Percentiles rank a stretch among this genome's conserved stretches.
These are phyloP conservation scores for Erythrolamprus reginae DNA, from an alignment of 2,113 vertebrate genomes.

Conservation along the genomic window DNA sequence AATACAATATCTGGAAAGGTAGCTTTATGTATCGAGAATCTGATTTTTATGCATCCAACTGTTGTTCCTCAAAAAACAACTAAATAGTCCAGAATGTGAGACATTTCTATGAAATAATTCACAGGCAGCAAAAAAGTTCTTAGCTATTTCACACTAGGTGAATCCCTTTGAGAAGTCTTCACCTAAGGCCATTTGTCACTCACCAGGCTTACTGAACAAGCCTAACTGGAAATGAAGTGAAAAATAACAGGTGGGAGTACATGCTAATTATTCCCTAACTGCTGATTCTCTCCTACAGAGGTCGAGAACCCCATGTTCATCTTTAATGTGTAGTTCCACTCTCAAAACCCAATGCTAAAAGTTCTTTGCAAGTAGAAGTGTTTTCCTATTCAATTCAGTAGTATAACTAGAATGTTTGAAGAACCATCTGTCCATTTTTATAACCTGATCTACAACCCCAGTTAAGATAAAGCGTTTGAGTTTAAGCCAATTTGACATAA, in stretches of 20 bases:
- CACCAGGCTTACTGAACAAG: neutral
- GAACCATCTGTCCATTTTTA: neutral
- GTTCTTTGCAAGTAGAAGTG: neutral
- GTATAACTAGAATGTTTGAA: neutral
- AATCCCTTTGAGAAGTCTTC: neutral
- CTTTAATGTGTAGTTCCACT: neutral
- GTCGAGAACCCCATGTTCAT: neutral
- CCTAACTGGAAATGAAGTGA: neutral
- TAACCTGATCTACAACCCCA: conserved; percentile 3
- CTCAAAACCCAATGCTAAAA: neutral
- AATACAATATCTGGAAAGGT: neutral
- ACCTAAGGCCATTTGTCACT: neutral
- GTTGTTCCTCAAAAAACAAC: neutral
- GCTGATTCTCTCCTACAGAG: neutral
- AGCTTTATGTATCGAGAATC: neutral
- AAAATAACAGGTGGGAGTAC: neutral
- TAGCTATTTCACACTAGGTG: neutral
- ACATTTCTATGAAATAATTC: neutral
- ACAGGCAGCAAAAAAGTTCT: neutral
- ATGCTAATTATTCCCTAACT: neutral
- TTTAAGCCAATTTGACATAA: conserved; percentile 18
- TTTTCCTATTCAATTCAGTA: neutral
- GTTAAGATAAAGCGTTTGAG: neutral
- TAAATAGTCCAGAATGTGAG: neutral
- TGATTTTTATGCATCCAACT: neutral